Base-by-base conservation (phyloP, 2,797 vertebrate species). In the Aphelocoma californica region DNA sequence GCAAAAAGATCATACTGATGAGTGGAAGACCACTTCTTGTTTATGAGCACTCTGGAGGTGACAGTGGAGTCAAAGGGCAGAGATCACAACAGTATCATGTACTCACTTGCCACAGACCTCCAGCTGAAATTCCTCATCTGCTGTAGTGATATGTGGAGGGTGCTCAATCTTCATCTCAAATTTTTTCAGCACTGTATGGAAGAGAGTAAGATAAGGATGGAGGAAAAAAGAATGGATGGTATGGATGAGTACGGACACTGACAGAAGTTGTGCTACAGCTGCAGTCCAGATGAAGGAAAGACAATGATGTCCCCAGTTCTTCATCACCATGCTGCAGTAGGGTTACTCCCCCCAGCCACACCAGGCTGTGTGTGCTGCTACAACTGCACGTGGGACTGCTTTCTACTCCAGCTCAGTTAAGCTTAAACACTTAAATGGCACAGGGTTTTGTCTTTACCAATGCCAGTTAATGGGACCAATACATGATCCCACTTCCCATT, bases 21-120 rank as follows among this genome's bases (percentile, higher is more conserved):
- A 70, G 21, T 21, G 32, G 38, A 58, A 61, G n/a, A 36, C 4
- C 25, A 28, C 3, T 45, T 48, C 23, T 44, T 6, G 7, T 26
- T 51, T 86, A 12, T 48, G n/a, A 70, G 31, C 16, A 50, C 10
- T 18, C 25, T 51, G 62, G 45, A 65, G 44, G 12, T 42, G 71
- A 53, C 5, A 14, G 56, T 44, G 38, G 60, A 92, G 48, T 29
- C 11, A 7, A 64, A 83, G n/a, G 36, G 60, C 32, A 62, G 78
- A 77, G 40, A 69, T 75, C 54, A n/a, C 24, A 61, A 32, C 0
- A 0, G 32, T 84, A 14, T 60, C 54, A 31, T 3, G 24, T 61
- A 94, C 93, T 96, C 51, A 96, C 94, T 80, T 95, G 88, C 88
- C 78, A 72, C 90, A 96, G 69, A 91, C 38, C 4, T 34, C 23